Conservation (phyloP, 2,113 vertebrate genomes). For the Microtus richardsoni region DNA sequence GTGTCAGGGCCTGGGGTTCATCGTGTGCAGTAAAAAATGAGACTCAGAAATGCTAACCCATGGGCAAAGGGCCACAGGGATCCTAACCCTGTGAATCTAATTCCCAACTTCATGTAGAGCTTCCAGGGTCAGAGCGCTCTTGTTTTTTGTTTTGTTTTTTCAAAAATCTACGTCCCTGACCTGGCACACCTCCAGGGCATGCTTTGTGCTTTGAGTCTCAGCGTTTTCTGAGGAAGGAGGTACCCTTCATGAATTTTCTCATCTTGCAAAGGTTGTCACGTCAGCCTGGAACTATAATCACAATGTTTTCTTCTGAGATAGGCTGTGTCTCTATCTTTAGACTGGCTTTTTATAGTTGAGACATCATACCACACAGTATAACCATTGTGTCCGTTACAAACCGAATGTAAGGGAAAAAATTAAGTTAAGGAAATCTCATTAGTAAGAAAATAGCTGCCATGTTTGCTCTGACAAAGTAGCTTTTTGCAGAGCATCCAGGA, state of each 20-base stretch:
- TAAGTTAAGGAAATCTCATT: background rate
- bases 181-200: fast-evolving
- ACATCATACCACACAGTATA: background rate
- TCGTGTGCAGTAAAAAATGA: background rate
- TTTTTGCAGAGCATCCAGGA: background rate
- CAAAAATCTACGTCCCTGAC: background rate
- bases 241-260: background rate
- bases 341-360: conserved; percentile 18
- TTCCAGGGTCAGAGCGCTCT: background rate
- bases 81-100: background rate
- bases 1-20: background rate
- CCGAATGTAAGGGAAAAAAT: background rate
- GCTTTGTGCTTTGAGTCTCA: background rate
- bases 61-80: background rate
- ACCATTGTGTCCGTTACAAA: background rate
- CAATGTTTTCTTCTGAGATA: background rate
- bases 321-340: background rate
- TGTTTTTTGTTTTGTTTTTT: background rate
- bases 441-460: conserved; percentile 24
- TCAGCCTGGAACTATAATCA: background rate
- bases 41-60: background rate
- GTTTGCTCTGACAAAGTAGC: background rate
- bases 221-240: background rate
- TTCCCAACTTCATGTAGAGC: background rate
- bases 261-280: background rate